phyloP scores from a whole-genome alignment of 2,797 vertebrate species.

The Notolepis coatsorum region DNA sequence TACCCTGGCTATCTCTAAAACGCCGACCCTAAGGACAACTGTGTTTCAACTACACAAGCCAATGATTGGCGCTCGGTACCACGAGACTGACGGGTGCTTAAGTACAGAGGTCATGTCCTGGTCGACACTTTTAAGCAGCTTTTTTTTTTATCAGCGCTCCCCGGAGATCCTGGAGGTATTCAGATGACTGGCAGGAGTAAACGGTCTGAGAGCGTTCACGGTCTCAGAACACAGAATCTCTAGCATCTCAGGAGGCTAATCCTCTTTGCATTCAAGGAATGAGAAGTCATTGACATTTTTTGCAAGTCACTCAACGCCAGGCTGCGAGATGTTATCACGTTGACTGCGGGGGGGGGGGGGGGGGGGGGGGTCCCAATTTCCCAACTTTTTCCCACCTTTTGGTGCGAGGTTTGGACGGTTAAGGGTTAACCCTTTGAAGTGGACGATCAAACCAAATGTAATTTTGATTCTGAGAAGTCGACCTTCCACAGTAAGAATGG shows the following conservation, averaged over 20 bases:
- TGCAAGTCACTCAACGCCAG: slow-evolving; percentile 24
- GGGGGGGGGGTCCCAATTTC: no score
- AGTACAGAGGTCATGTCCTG: slow-evolving; percentile 11
- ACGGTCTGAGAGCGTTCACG: slow-evolving; percentile 26
- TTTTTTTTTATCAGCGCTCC: slow-evolving; percentile 38
- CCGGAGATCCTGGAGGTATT: slow-evolving; percentile 12
- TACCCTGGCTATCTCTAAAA: slow-evolving; percentile 43
- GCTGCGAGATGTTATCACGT: slow-evolving; percentile 11
- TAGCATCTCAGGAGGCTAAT: slow-evolving; percentile 21
- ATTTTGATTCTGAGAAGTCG: no score
- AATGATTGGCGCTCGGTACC: slow-evolving; percentile 20
- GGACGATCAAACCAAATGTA: no score
- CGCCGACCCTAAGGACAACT: slow-evolving; percentile 29
- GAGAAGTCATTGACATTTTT: slow-evolving; percentile 21
- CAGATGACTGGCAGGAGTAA: slow-evolving; percentile 38
- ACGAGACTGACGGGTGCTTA: not conserved
- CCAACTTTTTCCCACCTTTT: not conserved
- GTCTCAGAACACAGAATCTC: slow-evolving; percentile 31
- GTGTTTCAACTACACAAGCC: slow-evolving; percentile 26
- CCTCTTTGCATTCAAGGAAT: slow-evolving; percentile 14
- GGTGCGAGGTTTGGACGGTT: no score
- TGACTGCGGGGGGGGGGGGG: not conserved
- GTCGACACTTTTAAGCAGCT: slow-evolving; percentile 33
- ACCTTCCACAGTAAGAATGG: no score
- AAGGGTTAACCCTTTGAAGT: no score